A percentile compares a stretch with the other conserved stretches of the same genome.
Conservation (phyloP, 1,140 invertebrate species). For the Euura saliciscinereae region DNA sequence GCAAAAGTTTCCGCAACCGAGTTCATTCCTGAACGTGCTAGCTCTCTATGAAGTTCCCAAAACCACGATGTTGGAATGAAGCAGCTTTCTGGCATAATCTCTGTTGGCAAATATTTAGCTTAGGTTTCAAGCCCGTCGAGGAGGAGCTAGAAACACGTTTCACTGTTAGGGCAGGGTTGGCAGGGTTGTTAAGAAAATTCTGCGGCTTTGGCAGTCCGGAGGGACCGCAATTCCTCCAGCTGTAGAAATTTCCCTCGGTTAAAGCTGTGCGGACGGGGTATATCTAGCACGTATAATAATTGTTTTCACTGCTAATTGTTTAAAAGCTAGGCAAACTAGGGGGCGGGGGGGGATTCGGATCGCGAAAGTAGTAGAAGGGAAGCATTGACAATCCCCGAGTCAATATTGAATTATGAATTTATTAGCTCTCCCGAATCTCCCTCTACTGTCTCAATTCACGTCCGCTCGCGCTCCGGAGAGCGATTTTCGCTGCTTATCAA, state of each 20-base stretch:
- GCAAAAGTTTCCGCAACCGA: too few relatives aligned
- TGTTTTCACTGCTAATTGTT: constrained; percentile 52
- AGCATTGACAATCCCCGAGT: constrained; percentile 43
- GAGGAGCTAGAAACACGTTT: background rate
- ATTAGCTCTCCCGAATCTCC: constrained; percentile 29
- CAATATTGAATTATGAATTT: constrained; percentile 57
- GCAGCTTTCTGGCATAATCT: constrained; percentile 1
- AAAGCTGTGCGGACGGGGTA: background rate
- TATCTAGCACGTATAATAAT: background rate
- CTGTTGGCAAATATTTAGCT: constrained; percentile 2
- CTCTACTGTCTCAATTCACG: background rate
- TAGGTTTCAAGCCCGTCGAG: background rate
- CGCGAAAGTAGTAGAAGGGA: constrained; percentile 15
- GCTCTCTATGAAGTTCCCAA: too few relatives aligned
- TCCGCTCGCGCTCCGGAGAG: background rate
- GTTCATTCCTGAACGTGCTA: too few relatives aligned
- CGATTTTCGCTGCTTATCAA: background rate
- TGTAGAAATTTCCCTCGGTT: background rate
- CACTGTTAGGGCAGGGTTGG: background rate
- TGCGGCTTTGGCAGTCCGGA: background rate
- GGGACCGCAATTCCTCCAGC: background rate
- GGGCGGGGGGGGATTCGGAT: constrained; percentile 12
- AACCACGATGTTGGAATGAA: background rate
- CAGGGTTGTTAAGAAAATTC: background rate
- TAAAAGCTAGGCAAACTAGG: constrained; percentile 50